A percentile compares a stretch with the other conserved stretches of the same genome.
Evolutionary conservation across 2,113 vertebrate genomes (phyloP).

Genomic region (Notarius lentiginosus): DNA sequence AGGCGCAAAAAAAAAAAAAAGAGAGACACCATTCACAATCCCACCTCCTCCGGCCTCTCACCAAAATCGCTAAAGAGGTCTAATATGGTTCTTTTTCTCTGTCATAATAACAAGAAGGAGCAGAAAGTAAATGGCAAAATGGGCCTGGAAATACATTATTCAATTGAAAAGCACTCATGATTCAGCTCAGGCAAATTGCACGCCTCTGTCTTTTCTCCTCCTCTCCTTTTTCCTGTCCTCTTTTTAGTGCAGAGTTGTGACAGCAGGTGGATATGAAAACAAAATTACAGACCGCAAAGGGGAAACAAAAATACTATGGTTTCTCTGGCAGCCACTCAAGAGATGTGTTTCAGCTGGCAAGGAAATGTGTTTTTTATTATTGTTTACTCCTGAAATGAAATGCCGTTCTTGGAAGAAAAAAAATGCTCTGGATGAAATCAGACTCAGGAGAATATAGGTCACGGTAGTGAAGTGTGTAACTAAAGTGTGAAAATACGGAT

Average conservation of each 20-base stretch:
- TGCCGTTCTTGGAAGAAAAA: neutral
- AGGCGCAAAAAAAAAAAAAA: neutral
- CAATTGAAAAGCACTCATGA: slow-evolving; percentile 65
- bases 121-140: slow-evolving; percentile 65
- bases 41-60: slow-evolving; percentile 22
- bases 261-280: slow-evolving; percentile 57
- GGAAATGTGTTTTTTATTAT: slow-evolving; percentile 35
- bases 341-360: slow-evolving; percentile 29
- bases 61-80: slow-evolving; percentile 53
- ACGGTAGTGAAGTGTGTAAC: neutral
- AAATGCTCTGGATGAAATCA: slow-evolving; percentile 24
- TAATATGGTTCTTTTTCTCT: slow-evolving; percentile 67
- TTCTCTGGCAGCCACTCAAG: slow-evolving; percentile 39
- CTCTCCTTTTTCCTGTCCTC: slow-evolving; percentile 22
- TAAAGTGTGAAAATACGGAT: neutral
- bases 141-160: slow-evolving; percentile 62
- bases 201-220: slow-evolving; percentile 41
- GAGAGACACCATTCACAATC: neutral
- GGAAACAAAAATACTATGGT: slow-evolving; percentile 45
- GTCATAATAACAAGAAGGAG: slow-evolving; percentile 61
- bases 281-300: slow-evolving; percentile 52
- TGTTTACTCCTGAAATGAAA: slow-evolving; percentile 37
- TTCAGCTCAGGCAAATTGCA: slow-evolving; percentile 63
- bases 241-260: slow-evolving; percentile 42
- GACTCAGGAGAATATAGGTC: slow-evolving; percentile 29